Evolutionary conservation across 2,113 vertebrate genomes (phyloP).

Genomic region (Archilochus colubris): DNA sequence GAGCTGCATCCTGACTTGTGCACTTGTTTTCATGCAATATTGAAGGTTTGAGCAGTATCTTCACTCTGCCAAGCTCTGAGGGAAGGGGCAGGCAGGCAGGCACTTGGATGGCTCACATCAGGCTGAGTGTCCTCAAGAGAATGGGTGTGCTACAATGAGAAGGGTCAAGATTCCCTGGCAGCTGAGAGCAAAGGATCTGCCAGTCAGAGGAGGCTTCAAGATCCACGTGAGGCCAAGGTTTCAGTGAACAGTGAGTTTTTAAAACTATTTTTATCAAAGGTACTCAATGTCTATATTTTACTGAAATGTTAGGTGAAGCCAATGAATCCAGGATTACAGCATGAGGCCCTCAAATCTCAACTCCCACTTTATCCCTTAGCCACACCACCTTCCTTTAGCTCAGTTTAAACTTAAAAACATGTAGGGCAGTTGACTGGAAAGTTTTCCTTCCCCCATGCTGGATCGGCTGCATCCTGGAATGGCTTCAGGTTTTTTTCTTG

Average conservation of each 20-base stretch:
- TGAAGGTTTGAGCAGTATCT: neutral
- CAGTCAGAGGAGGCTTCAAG: neutral
- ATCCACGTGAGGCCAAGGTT: neutral
- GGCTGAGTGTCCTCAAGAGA: neutral
- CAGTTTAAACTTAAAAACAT: neutral
- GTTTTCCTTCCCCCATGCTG: neutral
- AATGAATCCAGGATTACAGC: neutral
- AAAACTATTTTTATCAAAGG: neutral
- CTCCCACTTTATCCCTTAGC: neutral
- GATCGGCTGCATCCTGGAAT: neutral
- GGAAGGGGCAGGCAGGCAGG: neutral
- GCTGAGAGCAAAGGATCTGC: neutral
- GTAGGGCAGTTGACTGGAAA: neutral
- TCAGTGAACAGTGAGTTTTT: neutral
- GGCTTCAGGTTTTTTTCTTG: neutral
- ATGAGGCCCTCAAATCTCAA: neutral
- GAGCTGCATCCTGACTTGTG: neutral
- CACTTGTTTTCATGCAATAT: constrained; percentile 32
- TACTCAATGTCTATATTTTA: neutral
- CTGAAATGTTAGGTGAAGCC: neutral
- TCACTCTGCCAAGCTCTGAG: neutral
- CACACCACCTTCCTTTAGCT: neutral
- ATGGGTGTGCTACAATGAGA: constrained; percentile 9
- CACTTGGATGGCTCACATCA: neutral
- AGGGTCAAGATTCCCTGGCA: constrained; percentile 28